phyloP scores from a whole-genome alignment of 2,113 vertebrate species.

The Clarias macrocephalus region DNA sequence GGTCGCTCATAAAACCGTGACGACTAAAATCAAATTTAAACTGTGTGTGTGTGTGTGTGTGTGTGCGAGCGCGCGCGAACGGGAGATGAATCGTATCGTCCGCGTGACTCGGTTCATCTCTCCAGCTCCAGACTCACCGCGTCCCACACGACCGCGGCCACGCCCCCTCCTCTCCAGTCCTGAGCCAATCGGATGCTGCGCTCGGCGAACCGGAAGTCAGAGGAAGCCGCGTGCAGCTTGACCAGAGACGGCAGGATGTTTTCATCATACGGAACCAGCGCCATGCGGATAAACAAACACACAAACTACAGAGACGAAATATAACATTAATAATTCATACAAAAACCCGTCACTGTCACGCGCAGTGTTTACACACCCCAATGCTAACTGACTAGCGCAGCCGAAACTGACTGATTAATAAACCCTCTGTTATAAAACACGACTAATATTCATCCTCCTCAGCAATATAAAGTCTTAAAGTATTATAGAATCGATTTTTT shows the following conservation, averaged over 20 bases:
- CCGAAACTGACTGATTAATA: not conserved
- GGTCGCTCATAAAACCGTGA: too few relatives aligned
- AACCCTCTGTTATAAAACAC: not conserved
- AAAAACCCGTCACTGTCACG: not conserved
- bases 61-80: too few relatives aligned
- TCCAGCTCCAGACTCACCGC: slow-evolving; percentile 74
- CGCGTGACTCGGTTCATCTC: not conserved
- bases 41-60: too few relatives aligned
- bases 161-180: slow-evolving; percentile 89
- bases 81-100: too few relatives aligned
- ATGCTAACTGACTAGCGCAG: not conserved
- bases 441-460: not conserved
- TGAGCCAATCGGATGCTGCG: slow-evolving; percentile 78
- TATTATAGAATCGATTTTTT: not conserved
- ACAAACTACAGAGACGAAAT: not conserved
- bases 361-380: not conserved
- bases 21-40: too few relatives aligned
- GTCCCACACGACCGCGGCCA: slow-evolving; percentile 94
- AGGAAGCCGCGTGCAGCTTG: slow-evolving; percentile 80
- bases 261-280: slow-evolving; percentile 84
- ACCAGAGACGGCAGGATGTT: slow-evolving; percentile 67
- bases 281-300: slow-evolving; percentile 72
- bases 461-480: not conserved
- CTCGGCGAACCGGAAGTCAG: slow-evolving; percentile 79
- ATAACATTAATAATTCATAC: not conserved